Evolutionary conservation across 1,140 invertebrate genomes (phyloP).

Genomic region (Temnothorax curvispinosus): DNA sequence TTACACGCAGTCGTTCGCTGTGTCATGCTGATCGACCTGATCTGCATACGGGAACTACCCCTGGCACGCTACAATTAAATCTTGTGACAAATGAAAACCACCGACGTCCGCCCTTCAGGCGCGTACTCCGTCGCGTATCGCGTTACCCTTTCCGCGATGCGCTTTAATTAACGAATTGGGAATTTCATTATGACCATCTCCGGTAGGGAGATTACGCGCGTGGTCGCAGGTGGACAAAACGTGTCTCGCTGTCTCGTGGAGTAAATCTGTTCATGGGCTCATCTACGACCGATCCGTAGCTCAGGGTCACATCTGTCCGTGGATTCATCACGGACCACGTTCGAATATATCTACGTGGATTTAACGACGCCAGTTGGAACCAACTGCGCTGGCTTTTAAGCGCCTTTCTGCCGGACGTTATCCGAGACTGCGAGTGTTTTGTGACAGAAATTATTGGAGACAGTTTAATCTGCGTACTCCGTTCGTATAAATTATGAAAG

Average conservation of each 20-base stretch:
- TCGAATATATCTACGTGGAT: slow-evolving; percentile 23
- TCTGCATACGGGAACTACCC: slow-evolving; percentile 50
- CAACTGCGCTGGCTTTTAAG: slow-evolving; percentile 28
- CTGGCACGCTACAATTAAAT: slow-evolving; percentile 68
- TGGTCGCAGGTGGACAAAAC: slow-evolving; percentile 62
- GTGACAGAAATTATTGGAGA: not conserved
- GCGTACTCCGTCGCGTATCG: slow-evolving; percentile 48
- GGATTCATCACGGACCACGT: not conserved
- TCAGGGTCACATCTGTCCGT: slow-evolving; percentile 39
- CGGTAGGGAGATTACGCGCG: slow-evolving; percentile 33
- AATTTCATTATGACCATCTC: slow-evolving; percentile 69
- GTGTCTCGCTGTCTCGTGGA: slow-evolving; percentile 44
- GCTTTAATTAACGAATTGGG: slow-evolving; percentile 71
- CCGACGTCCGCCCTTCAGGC: slow-evolving; percentile 41
- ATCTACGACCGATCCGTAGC: slow-evolving; percentile 5
- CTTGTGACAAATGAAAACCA: slow-evolving; percentile 64
- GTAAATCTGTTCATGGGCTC: slow-evolving; percentile 36
- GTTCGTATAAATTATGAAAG: not conserved
- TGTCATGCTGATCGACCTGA: slow-evolving; percentile 54
- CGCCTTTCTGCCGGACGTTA: slow-evolving; percentile 7
- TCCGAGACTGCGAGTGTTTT: not conserved
- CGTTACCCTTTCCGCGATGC: slow-evolving; percentile 64
- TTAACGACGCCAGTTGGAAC: slow-evolving; percentile 21
- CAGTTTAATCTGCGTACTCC: not conserved
- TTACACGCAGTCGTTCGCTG: slow-evolving; percentile 43